phyloP scores from a whole-genome alignment of 1,140 invertebrate species.

The Laupala kohalensis region DNA sequence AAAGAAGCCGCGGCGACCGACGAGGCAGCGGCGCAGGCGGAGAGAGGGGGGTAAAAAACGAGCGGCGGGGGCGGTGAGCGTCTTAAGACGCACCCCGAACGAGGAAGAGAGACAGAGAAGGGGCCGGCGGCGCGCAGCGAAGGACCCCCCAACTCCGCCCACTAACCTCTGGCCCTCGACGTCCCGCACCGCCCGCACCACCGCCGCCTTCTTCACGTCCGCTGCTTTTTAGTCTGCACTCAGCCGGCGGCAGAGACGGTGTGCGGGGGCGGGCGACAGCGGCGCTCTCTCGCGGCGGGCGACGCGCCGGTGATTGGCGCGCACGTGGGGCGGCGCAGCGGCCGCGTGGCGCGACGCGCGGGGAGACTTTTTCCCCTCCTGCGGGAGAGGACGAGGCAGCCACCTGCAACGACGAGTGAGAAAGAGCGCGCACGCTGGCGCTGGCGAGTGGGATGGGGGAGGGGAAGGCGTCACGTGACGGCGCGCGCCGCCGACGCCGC shows the following conservation, averaged over 20 bases:
- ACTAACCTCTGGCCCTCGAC: not conserved
- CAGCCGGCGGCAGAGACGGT: not conserved
- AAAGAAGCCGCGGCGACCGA: not conserved
- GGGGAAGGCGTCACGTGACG: not conserved
- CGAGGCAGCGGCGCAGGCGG: not conserved
- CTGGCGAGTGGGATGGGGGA: no score
- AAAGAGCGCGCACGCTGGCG: no score
- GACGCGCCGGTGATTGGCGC: not conserved
- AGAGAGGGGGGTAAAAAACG: not conserved
- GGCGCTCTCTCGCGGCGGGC: not conserved
- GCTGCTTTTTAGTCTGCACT: not conserved
- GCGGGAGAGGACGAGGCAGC: not conserved
- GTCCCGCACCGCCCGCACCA: constrained; percentile 1
- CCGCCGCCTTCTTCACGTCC: not conserved
- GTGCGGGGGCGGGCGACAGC: not conserved
- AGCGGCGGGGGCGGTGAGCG: not conserved
- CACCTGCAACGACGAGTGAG: not conserved
- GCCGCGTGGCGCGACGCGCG: not conserved
- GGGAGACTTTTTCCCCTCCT: not conserved
- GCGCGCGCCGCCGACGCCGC: not conserved
- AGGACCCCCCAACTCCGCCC: not conserved
- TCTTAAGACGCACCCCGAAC: not conserved
- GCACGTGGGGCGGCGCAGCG: no score
- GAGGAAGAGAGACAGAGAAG: not conserved
- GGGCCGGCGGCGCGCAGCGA: not conserved